Evolutionary conservation across 2,797 vertebrate genomes (phyloP).

Genomic region (Kryptolebias ocellatus): DNA sequence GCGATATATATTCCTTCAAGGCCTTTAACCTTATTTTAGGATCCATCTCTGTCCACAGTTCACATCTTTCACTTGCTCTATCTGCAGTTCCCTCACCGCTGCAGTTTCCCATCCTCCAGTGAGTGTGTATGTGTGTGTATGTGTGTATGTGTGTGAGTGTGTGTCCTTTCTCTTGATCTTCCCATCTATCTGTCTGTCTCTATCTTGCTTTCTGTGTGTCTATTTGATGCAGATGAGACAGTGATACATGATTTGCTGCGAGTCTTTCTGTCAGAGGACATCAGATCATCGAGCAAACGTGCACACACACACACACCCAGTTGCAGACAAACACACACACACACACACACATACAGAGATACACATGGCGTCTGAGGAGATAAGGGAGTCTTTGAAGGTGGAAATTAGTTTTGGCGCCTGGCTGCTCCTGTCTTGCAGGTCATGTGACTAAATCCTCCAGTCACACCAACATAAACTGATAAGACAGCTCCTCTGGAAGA

Average conservation of each 20-base stretch:
- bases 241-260: constrained; percentile 75
- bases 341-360: constrained; percentile 22
- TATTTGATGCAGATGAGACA: constrained; percentile 72
- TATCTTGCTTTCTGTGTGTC: constrained; percentile 20
- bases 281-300: constrained; percentile 72
- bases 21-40: not conserved
- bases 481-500: constrained; percentile 86
- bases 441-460: constrained; percentile 89
- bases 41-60: constrained; percentile 57
- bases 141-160: constrained; percentile 12
- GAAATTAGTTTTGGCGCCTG: constrained; percentile 95
- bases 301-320: constrained; percentile 23
- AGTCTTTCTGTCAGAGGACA: constrained; percentile 78
- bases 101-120: constrained; percentile 6
- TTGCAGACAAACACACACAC: constrained; percentile 24
- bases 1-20: too few relatives aligned
- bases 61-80: constrained; percentile 64
- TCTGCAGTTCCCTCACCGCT: constrained; percentile 42
- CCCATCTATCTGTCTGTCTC: constrained; percentile 36
- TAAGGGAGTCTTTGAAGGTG: constrained; percentile 92
- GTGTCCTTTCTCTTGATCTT: constrained; percentile 38
- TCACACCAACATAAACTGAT: constrained; percentile 92
- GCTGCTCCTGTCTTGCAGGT: constrained; percentile 90
- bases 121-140: constrained; percentile 4
- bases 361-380: constrained; percentile 82